Evolutionary conservation across 2,113 vertebrate genomes (phyloP), one percentile per base, ranked within the genome.

Genomic region (Bombycilla garrulus): DNA sequence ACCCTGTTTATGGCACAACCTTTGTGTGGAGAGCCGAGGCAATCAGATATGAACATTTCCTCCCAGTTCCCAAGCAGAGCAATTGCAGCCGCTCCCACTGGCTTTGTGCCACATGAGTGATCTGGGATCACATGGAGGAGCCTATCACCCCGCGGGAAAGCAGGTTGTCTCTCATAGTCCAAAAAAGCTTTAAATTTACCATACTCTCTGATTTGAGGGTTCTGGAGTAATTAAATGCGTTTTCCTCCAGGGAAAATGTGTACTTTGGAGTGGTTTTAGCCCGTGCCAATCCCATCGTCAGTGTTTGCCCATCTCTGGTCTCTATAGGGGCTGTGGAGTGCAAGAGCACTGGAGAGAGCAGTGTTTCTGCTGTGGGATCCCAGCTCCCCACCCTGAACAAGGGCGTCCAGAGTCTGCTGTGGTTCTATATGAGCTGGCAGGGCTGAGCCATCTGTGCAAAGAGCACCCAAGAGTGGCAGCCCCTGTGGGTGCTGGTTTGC

Each of bases 301-400:
- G 12, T 9, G 33, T 78, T 83, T 45, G 9, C 47, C 44, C 53
- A 11, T 48, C 3, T 35, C 42, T 42, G 29, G 12, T 54, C 29
- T 58, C 50, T 35, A 0, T 0, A 45, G 47, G 24, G 21, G 26
- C 33, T 3, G 0, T 25, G 53, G 48, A 26, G 17, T 3, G 10
- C 56, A 69, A 57, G 58, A 76, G 29, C 33, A 40, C 31, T 0
- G 2, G 17, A 33, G 15, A 10, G 48, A 35, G 26, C 1, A 4
- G 4, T 2, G 13, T 25, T 56, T 71, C 42, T 22, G 4, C 21
- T 0, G 0, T 4, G 15, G 42, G 10, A 28, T 74, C 74, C 74
- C 0, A 1, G 35, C 36, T 60, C 17, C 74, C 67, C 50, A 48
- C 15, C 50, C 42, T 56, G 45, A 65, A 29, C 15, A 7, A 23